phyloP scores from a whole-genome alignment of 1,140 invertebrate species.

The Drosophila tropicalis region DNA sequence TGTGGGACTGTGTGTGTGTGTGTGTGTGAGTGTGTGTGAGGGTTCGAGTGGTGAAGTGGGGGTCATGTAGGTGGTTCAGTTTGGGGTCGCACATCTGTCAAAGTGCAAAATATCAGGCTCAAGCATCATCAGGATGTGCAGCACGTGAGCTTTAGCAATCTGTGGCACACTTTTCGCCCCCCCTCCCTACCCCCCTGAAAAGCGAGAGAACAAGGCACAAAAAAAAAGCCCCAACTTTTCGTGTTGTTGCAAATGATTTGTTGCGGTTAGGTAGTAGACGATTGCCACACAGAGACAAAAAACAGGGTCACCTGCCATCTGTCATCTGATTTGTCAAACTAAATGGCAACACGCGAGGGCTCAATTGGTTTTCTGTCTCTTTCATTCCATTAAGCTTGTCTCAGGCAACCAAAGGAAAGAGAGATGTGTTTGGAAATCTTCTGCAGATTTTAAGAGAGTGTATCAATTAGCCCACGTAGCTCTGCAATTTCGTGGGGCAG shows the following conservation, averaged over 20 bases:
- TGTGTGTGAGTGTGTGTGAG: conserved; percentile 23
- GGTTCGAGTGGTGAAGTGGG: not conserved
- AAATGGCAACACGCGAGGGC: too few species aligned
- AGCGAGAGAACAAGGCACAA: not conserved
- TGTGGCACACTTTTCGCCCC: conserved; percentile 49
- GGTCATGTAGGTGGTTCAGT: not conserved
- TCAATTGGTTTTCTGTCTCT: too few species aligned
- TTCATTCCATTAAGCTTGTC: too few species aligned
- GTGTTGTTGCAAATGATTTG: too few species aligned
- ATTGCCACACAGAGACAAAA: too few species aligned
- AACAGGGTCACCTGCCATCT: too few species aligned
- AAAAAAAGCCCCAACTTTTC: too few species aligned
- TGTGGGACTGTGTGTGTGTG: not conserved
- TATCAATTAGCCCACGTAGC: not conserved
- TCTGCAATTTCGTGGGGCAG: conserved; percentile 27
- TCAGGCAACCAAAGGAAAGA: too few species aligned
- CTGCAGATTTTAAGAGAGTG: too few species aligned
- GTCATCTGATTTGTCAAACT: too few species aligned
- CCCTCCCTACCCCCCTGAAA: not conserved
- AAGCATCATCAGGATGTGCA: conserved; percentile 35
- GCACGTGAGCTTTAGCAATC: conserved; percentile 65
- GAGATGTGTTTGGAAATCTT: too few species aligned
- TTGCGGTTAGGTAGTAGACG: too few species aligned
- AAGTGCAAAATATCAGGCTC: conserved; percentile 57
- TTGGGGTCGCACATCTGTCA: conserved; percentile 38